Percentiles rank a stretch among this genome's conserved stretches.
These are phyloP conservation scores for Poicephalus meyeri DNA, from an alignment of 2,113 vertebrate species.

Conservation along the genomic window DNA sequence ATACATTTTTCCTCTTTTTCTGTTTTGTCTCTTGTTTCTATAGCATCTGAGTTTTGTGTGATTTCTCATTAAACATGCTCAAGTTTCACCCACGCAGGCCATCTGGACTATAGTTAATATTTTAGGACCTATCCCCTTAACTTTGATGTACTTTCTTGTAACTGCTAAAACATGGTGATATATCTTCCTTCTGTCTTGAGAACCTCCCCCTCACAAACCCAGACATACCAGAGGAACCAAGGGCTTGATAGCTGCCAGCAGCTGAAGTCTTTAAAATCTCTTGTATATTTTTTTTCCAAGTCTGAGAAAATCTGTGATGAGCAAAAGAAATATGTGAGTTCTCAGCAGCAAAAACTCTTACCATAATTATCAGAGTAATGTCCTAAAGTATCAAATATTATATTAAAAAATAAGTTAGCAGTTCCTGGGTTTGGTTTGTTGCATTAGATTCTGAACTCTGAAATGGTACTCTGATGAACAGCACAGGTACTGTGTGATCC, in stretches of 20 bases:
- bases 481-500: background rate
- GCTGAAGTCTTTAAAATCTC: conserved; percentile 12
- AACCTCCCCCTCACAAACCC: conserved; percentile 40
- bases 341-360: background rate
- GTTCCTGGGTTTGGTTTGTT: background rate
- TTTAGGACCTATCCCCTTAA: conserved; percentile 60
- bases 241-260: conserved; percentile 25
- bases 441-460: background rate
- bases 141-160: conserved; percentile 65
- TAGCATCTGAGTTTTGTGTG: conserved; percentile 59
- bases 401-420: background rate
- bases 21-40: conserved; percentile 65
- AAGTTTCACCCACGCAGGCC: conserved; percentile 43
- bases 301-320: background rate
- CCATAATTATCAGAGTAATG: background rate
- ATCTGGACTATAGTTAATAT: conserved; percentile 64
- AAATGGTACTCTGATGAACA: background rate
- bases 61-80: conserved; percentile 66
- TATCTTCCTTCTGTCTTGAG: conserved; percentile 49
- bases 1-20: conserved; percentile 50
- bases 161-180: conserved; percentile 49
- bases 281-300: background rate
- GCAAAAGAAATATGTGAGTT: background rate
- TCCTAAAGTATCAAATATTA: background rate
- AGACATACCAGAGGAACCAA: conserved; percentile 20